A percentile compares a stretch with the other conserved stretches of the same genome.
Conservation (phyloP, 2,113 vertebrate species). For the Phyllostomus hastatus region DNA sequence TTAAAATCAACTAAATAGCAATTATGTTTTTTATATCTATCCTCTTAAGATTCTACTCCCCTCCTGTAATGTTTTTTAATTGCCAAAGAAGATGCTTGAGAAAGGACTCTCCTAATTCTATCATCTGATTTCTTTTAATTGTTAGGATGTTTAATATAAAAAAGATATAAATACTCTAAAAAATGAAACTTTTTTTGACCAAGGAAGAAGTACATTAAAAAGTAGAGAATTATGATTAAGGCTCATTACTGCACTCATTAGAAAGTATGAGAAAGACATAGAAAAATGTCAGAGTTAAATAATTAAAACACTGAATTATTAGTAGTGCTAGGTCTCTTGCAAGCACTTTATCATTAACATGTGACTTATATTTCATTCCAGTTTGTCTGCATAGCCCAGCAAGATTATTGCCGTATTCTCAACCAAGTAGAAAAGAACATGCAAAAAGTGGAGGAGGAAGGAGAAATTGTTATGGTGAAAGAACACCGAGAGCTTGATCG, state of each 20-base stretch:
- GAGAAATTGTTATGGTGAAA: constrained; percentile 99
- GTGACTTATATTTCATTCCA: constrained; percentile 74
- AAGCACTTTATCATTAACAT: constrained; percentile 52
- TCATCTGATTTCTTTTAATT: background rate
- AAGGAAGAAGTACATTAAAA: constrained; percentile 25
- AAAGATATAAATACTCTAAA: constrained; percentile 18
- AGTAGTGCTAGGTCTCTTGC: constrained; percentile 26
- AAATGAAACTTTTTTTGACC: constrained; percentile 10
- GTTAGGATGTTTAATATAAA: constrained; percentile 31
- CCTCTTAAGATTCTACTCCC: background rate
- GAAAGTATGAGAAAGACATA: constrained; percentile 26
- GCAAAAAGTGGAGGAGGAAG: constrained; percentile 99
- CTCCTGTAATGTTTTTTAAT: background rate
- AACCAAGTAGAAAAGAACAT: constrained; percentile 99
- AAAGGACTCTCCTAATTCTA: background rate
- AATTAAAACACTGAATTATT: constrained; percentile 56
- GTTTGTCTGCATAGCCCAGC: constrained; percentile 99
- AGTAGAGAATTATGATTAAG: constrained; percentile 34
- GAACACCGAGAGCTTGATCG: constrained; percentile 97
- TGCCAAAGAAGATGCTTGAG: background rate
- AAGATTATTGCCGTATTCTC: constrained; percentile 99
- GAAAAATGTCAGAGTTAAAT: constrained; percentile 63
- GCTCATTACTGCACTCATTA: constrained; percentile 52
- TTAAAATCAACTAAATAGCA: background rate
- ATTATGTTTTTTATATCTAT: background rate